phyloP scores from a whole-genome alignment of 2,888 invertebrate species.

The Dastarcus helophoroides region DNA sequence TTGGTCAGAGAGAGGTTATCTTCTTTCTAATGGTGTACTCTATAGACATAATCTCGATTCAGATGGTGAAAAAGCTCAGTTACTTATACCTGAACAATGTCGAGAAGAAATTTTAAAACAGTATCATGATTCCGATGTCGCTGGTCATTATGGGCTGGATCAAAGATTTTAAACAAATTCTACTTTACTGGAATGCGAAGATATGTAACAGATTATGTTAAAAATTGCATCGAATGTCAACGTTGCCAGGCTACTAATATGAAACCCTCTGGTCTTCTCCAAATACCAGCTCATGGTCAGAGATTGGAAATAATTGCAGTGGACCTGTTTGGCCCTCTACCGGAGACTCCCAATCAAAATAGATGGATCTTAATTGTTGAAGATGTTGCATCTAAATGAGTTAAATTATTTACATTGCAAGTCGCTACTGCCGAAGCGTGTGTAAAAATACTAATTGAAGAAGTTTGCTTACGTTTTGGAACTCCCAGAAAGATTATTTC shows the following conservation, averaged over 20 bases:
- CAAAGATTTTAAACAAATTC: slow-evolving; percentile 15
- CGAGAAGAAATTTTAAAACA: slow-evolving; percentile 12
- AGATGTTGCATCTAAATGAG: slow-evolving; percentile 21
- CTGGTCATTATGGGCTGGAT: slow-evolving; percentile 23
- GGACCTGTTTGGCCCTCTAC: slow-evolving; percentile 23
- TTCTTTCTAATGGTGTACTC: slow-evolving; percentile 17
- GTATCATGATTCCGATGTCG: slow-evolving; percentile 18
- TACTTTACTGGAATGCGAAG: slow-evolving; percentile 20
- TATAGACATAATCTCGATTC: slow-evolving; percentile 13
- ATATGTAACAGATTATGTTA: slow-evolving; percentile 16
- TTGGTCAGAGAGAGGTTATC: slow-evolving; percentile 17
- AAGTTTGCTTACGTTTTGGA: slow-evolving; percentile 25
- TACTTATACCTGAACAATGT: slow-evolving; percentile 16
- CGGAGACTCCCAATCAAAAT: slow-evolving; percentile 12
- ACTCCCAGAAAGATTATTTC: slow-evolving; percentile 23
- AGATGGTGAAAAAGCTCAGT: slow-evolving; percentile 19
- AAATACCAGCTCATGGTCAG: slow-evolving; percentile 17
- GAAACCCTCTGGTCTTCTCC: slow-evolving; percentile 22
- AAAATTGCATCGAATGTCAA: slow-evolving; percentile 20
- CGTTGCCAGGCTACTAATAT: slow-evolving; percentile 18
- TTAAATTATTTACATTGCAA: slow-evolving; percentile 17
- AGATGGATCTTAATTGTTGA: slow-evolving; percentile 21
- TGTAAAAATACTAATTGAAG: slow-evolving; percentile 18
- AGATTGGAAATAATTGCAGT: slow-evolving; percentile 21
- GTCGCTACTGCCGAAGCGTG: slow-evolving; percentile 19